Evolutionary conservation across 2,797 vertebrate species (phyloP).

Genomic region (Rhabdophis nuchalis): DNA sequence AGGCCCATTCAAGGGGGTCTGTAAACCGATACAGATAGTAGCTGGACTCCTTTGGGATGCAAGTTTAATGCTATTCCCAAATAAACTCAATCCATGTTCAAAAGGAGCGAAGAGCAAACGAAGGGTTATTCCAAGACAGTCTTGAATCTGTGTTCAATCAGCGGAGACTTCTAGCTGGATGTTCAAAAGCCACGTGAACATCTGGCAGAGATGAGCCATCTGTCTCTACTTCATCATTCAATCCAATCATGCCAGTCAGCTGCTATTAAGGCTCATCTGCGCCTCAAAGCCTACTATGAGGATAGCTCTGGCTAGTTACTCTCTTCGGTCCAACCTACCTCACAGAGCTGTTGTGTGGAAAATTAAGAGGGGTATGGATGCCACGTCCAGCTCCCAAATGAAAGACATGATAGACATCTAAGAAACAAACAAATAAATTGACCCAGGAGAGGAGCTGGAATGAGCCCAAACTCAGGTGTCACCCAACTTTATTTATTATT

Average conservation of each 20-base stretch:
- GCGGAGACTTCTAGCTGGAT: not conserved
- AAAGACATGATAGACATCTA: not conserved
- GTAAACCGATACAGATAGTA: not conserved
- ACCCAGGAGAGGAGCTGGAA: not conserved
- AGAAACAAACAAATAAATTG: not conserved
- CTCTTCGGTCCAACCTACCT: not conserved
- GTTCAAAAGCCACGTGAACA: not conserved
- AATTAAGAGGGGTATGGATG: not conserved
- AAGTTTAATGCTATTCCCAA: not conserved
- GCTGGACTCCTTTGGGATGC: not conserved
- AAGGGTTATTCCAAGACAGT: not conserved
- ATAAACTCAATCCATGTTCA: not conserved
- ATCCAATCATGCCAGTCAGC: not conserved
- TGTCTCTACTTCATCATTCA: not conserved
- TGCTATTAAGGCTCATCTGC: not conserved
- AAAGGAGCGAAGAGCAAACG: not conserved
- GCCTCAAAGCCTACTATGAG: not conserved
- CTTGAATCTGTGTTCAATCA: not conserved
- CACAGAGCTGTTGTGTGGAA: not conserved
- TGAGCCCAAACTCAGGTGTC: not conserved
- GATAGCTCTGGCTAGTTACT: not conserved
- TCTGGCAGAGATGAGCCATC: not conserved
- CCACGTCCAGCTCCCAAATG: not conserved
- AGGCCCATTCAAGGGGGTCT: not conserved
- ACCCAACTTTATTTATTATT: too few species aligned